Percentiles rank a stretch among this genome's conserved stretches.
These are phyloP conservation scores for Andrena haemorrhoa DNA, from an alignment of 2,888 invertebrate species.

Conservation along the genomic window DNA sequence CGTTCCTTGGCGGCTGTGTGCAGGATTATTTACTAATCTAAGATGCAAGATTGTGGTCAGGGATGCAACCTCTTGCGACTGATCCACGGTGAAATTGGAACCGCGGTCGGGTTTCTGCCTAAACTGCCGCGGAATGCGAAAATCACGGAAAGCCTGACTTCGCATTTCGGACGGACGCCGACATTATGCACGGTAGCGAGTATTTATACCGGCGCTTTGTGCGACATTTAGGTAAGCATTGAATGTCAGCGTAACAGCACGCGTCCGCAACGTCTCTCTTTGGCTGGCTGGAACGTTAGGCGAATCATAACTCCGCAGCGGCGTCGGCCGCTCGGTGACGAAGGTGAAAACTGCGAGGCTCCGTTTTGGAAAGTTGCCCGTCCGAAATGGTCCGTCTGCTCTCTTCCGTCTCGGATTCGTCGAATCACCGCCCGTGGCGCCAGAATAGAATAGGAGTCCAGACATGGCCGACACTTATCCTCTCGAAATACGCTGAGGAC, in stretches of 20 bases:
- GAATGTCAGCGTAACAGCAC: conserved; percentile 31
- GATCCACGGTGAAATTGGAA: no score
- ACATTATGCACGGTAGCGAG: not conserved
- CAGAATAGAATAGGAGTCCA: conserved; percentile 56
- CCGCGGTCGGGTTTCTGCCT: no score
- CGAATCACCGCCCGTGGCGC: conserved; percentile 34
- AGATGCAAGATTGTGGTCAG: not conserved
- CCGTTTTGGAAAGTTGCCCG: conserved; percentile 72
- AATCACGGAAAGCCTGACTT: not conserved
- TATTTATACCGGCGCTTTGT: conserved; percentile 36
- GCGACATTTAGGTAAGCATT: conserved; percentile 36
- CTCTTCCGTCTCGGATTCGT: conserved; percentile 42
- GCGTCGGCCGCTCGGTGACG: conserved; percentile 1
- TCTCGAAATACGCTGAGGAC: not conserved
- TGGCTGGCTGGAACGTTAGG: not conserved
- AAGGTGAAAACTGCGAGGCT: conserved; percentile 50
- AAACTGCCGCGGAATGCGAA: not conserved
- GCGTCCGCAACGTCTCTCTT: not conserved
- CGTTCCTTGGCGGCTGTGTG: not conserved
- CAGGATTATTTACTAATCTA: not conserved
- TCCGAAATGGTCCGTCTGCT: conserved; percentile 27
- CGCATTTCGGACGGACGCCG: conserved; percentile 8
- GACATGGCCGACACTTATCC: not conserved
- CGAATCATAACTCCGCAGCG: conserved; percentile 18
- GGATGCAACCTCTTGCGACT: not conserved